A percentile compares a stretch with the other conserved stretches of the same genome.
Evolutionary conservation across 2,113 vertebrate species (phyloP).

Genomic region (Aegotheles bennettii): DNA sequence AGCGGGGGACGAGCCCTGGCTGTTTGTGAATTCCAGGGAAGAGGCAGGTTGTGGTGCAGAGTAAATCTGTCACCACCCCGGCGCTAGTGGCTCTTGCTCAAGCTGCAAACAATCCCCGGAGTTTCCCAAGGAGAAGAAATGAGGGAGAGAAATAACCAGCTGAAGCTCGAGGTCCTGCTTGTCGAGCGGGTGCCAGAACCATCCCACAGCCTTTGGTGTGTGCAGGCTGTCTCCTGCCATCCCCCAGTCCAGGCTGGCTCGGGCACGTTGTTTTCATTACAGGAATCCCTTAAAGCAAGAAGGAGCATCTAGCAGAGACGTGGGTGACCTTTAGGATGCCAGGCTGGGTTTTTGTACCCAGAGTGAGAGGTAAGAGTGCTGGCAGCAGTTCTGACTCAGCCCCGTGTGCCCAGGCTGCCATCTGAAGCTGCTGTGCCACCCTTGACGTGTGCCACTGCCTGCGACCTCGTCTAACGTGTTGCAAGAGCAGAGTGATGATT

Average conservation of each 20-base stretch:
- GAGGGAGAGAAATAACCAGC: background rate
- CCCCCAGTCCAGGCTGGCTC: background rate
- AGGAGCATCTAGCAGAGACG: background rate
- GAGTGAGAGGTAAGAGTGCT: background rate
- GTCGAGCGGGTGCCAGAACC: background rate
- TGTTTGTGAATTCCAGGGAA: conserved; percentile 26
- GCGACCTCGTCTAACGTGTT: background rate
- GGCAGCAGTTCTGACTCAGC: background rate
- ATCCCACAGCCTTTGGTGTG: background rate
- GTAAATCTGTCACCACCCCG: conserved; percentile 14
- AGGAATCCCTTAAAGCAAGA: background rate
- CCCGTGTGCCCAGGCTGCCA: background rate
- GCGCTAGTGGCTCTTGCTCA: background rate
- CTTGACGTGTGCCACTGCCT: background rate
- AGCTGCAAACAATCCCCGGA: background rate
- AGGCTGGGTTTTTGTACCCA: accelerated
- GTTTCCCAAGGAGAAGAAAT: background rate
- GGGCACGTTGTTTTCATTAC: accelerated
- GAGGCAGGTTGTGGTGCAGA: conserved; percentile 1
- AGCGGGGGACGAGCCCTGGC: background rate
- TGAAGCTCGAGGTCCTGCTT: accelerated
- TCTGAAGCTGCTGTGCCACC: background rate
- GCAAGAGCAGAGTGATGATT: background rate
- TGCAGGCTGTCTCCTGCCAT: background rate
- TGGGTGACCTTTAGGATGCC: background rate